Base-by-base conservation (phyloP, 2,113 vertebrate genomes). In the Castor canadensis region DNA sequence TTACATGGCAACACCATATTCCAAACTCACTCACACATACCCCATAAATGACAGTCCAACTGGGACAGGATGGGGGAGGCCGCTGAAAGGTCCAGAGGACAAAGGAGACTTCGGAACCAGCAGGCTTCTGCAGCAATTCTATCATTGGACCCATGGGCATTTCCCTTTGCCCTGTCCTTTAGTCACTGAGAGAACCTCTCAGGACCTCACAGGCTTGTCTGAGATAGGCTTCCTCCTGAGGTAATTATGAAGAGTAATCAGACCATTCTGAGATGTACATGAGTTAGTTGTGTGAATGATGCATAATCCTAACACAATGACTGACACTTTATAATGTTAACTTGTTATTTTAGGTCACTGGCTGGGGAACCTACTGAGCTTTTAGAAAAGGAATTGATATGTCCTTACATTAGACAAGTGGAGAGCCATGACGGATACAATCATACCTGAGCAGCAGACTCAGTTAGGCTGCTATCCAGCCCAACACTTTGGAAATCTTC, bases 401-500 rank as follows among this genome's bases (percentile, higher is more conserved):
- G 35, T 28, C 2, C 49, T 83, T 60, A 76, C 0, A 47, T 54
- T 47, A 79, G 76, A 76, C 12, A 83, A 73, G 45, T 13, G 58
- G 89, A 45, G 26, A 89, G 40, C 35, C 73, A 76, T 60, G 82
- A 79, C 89, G 32, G 62, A 67, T 11, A 13, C 11, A 76, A 3
- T 76, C 35, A 72, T 17, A 73, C 52, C 71, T 76, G 35, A 93
- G 58, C 16, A 10, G 9, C 30, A 79, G 60, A 91, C 67, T 62
- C 20, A 45, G 62, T 43, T 26, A 92, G 67, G 89, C 54, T 56
- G 62, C 40, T 84, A 11, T 16, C 30, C 38, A 4, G 64, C 32
- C 58, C 10, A 38, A 85, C 17, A n/a, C 66, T 71, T 64, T 66
- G 75, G 91, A 92, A 96, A 97, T 67, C 67, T 85, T 89, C 62